Evolutionary conservation across 1,140 invertebrate genomes (phyloP).

Genomic region (Cheumatopsyche charites): DNA sequence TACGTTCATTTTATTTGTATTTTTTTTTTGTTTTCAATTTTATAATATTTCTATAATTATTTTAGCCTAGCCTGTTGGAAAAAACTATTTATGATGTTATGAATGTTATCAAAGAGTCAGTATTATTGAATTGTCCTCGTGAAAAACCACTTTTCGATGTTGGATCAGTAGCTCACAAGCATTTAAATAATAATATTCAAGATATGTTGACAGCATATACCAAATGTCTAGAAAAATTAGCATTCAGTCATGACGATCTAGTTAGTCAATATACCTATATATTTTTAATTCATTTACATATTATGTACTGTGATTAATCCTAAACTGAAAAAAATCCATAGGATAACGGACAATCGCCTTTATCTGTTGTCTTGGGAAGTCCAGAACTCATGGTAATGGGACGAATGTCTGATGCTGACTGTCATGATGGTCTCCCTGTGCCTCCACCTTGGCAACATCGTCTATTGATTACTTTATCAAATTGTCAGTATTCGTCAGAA

Average conservation of each 20-base stretch:
- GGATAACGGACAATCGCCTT: slow-evolving; percentile 47
- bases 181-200: slow-evolving; percentile 73
- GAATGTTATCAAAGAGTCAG: slow-evolving; percentile 84
- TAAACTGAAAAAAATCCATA: background rate
- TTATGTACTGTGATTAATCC: background rate
- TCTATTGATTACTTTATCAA: slow-evolving; percentile 85
- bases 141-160: slow-evolving; percentile 71
- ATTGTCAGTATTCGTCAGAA: slow-evolving; percentile 83
- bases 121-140: slow-evolving; percentile 74
- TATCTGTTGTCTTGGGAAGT: slow-evolving; percentile 57
- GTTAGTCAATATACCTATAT: slow-evolving; percentile 47
- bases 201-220: slow-evolving; percentile 72
- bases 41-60: slow-evolving; percentile 45
- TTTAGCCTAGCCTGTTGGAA: slow-evolving; percentile 84
- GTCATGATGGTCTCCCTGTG: slow-evolving; percentile 60
- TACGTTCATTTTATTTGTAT: slow-evolving; percentile 55
- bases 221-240: slow-evolving; percentile 68
- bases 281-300: too few relatives aligned
- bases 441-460: slow-evolving; percentile 76
- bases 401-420: slow-evolving; percentile 51
- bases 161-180: slow-evolving; percentile 65
- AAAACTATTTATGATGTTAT: slow-evolving; percentile 82
- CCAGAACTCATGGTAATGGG: slow-evolving; percentile 47
- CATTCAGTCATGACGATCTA: slow-evolving; percentile 67
- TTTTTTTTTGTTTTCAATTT: slow-evolving; percentile 50